These are phyloP conservation scores for Amblyjoppa fuscipennis DNA, from an alignment of 2,888 invertebrate genomes.

Conservation along the genomic window DNA sequence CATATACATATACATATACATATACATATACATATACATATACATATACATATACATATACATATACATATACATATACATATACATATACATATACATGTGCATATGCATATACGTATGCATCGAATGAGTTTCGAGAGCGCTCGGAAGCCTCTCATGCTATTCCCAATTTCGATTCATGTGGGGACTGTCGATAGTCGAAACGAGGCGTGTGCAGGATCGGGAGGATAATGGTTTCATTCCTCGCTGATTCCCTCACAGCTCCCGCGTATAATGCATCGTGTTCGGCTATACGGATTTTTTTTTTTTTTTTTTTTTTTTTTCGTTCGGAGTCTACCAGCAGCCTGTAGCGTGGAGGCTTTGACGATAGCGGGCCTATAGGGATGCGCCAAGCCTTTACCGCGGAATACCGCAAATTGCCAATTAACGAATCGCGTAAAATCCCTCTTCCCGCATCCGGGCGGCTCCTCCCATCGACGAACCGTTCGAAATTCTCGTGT, in stretches of 20 bases:
- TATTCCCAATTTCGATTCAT: background rate
- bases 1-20: too few species aligned
- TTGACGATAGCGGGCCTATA: constrained; percentile 34
- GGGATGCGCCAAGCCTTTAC: constrained; percentile 6
- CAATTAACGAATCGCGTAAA: constrained; percentile 57
- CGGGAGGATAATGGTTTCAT: constrained; percentile 6
- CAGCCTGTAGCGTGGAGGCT: constrained; percentile 24
- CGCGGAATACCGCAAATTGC: constrained; percentile 54
- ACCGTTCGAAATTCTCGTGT: background rate
- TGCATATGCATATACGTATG: background rate
- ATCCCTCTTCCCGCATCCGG: constrained; percentile 27
- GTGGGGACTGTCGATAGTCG: constrained; percentile 1
- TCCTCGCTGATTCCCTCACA: background rate
- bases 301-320: constrained; percentile 8
- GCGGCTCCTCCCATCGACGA: background rate
- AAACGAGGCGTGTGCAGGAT: constrained; percentile 13
- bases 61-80: too few species aligned
- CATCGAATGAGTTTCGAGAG: background rate
- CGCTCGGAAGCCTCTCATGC: background rate
- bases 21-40: too few species aligned
- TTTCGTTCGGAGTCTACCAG: background rate
- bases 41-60: too few species aligned
- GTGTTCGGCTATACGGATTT: background rate
- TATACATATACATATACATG: too few species aligned
- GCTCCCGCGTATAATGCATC: background rate